A percentile compares a stretch with the other conserved stretches of the same genome.
Conservation (phyloP, 1,140 invertebrate genomes). For the Leguminivora glycinivorella region DNA sequence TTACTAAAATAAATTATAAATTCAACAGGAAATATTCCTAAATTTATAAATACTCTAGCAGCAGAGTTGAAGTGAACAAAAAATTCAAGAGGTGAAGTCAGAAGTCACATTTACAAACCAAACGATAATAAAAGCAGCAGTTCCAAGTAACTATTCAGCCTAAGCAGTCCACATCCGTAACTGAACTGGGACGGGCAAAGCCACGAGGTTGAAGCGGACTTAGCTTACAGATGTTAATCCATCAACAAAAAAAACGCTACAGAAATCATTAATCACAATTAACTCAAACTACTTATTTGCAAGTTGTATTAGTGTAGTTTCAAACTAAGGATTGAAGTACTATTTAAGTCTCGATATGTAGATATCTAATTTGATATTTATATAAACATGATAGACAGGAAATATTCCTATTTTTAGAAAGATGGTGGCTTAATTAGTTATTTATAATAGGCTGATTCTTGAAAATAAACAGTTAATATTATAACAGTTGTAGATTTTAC, state of each 20-base stretch:
- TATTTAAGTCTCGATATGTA: neutral
- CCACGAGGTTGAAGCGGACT: neutral
- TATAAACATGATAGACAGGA: too few species aligned
- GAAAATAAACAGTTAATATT: too few species aligned
- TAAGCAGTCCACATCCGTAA: constrained; percentile 9
- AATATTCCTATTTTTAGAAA: too few species aligned
- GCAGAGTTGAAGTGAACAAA: neutral
- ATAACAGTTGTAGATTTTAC: too few species aligned
- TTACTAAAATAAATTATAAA: too few species aligned
- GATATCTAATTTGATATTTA: neutral
- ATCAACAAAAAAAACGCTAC: neutral
- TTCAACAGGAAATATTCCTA: neutral
- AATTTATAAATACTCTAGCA: neutral
- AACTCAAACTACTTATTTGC: too few species aligned
- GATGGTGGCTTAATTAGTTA: too few species aligned
- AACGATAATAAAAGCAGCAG: neutral
- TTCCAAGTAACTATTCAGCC: constrained; percentile 8
- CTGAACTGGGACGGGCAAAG: constrained; percentile 14
- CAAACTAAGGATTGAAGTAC: neutral
- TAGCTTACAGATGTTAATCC: neutral
- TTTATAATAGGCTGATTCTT: too few species aligned
- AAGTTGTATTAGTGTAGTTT: neutral
- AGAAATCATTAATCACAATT: neutral
- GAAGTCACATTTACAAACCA: neutral
- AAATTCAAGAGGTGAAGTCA: neutral